Conservation (phyloP, 2,113 vertebrate species). For the Elephantulus edwardii region DNA sequence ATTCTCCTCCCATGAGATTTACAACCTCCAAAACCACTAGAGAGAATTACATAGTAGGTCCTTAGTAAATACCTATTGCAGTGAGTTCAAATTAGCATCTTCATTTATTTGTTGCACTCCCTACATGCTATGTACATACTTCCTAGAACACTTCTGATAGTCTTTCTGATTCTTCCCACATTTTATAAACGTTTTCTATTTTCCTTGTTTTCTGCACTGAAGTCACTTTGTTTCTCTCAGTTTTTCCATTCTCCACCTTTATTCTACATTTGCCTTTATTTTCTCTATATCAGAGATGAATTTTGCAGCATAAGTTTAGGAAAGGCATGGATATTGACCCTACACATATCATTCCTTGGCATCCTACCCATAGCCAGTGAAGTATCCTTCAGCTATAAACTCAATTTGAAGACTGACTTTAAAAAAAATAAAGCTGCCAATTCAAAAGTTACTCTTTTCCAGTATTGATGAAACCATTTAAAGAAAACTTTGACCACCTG, state of each 20-base stretch:
- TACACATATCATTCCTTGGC: not conserved
- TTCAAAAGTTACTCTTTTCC: not conserved
- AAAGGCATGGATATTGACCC: not conserved
- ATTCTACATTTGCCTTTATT: not conserved
- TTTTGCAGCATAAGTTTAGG: not conserved
- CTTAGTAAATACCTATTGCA: not conserved
- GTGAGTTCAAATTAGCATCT: not conserved
- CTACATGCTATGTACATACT: not conserved
- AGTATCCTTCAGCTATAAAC: not conserved
- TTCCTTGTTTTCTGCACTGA: not conserved
- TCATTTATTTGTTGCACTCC: too few relatives aligned
- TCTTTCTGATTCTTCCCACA: not conserved
- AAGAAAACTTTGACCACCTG: not conserved
- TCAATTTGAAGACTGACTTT: not conserved
- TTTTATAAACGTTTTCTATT: not conserved
- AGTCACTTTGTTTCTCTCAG: not conserved
- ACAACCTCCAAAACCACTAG: too few relatives aligned
- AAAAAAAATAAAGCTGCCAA: not conserved
- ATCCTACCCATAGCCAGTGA: not conserved
- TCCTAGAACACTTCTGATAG: not conserved
- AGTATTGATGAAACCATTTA: not conserved
- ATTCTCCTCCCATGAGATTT: too few relatives aligned
- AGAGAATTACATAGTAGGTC: not conserved
- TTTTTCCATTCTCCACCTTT: not conserved
- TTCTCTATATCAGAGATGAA: not conserved